These are phyloP conservation scores for Chamaea fasciata DNA, from an alignment of 2,113 vertebrate genomes.

Conservation along the genomic window DNA sequence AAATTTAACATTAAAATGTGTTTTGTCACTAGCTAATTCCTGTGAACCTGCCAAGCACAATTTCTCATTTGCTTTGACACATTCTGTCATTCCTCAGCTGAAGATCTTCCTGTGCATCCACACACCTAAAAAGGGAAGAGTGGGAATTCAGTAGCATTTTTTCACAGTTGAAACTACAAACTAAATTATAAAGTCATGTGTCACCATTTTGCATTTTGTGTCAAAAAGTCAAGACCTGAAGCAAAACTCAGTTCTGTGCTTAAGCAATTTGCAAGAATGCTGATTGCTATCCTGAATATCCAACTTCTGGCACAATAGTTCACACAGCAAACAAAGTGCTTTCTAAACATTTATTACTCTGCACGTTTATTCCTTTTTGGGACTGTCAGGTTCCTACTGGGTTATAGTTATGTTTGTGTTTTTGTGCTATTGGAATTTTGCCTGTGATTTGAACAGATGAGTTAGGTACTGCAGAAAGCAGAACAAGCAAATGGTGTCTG, in stretches of 20 bases:
- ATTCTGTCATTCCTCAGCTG: neutral
- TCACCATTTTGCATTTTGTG: neutral
- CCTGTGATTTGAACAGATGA: neutral
- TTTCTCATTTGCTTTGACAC: neutral
- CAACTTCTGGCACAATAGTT: neutral
- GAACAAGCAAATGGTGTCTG: neutral
- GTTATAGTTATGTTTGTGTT: neutral
- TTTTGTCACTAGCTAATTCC: neutral
- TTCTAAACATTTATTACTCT: neutral
- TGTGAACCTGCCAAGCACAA: neutral
- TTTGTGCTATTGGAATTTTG: neutral
- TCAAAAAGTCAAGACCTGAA: neutral
- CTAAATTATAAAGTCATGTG: neutral
- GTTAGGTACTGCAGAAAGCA: neutral
- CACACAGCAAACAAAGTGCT: neutral
- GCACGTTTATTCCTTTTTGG: neutral
- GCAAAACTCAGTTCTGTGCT: neutral
- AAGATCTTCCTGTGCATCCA: neutral
- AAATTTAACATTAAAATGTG: neutral
- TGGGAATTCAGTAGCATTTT: neutral
- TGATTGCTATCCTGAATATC: neutral
- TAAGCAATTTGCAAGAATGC: neutral
- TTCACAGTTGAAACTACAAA: neutral
- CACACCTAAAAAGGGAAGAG: neutral
- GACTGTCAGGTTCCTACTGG: neutral